A percentile compares a stretch with the other conserved stretches of the same genome.
Evolutionary conservation across 2,888 invertebrate genomes (phyloP).

Genomic region (Allygus modestus): DNA sequence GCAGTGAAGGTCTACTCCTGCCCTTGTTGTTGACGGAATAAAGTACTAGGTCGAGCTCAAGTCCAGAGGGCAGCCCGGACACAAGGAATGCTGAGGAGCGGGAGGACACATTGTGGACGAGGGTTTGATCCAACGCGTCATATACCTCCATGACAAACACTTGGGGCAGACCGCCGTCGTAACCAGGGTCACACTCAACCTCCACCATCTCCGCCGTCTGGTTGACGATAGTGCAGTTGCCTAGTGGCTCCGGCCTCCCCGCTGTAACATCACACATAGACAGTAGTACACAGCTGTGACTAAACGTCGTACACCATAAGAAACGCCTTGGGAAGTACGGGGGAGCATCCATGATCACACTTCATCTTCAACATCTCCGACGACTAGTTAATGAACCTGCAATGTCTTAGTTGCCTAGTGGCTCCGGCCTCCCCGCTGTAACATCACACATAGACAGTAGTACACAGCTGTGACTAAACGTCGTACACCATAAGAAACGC

Average conservation of each 20-base stretch:
- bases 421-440: no score
- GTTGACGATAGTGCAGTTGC: slow-evolving; percentile 85
- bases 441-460: no score
- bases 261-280: slow-evolving; percentile 65
- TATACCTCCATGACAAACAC: slow-evolving; percentile 85
- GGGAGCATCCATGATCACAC: no score
- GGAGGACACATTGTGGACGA: slow-evolving; percentile 79
- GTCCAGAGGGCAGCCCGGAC: slow-evolving; percentile 82
- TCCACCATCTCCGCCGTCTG: slow-evolving; percentile 84
- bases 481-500: no score
- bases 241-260: slow-evolving; percentile 85
- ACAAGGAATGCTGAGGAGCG: slow-evolving; percentile 81
- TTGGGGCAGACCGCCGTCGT: slow-evolving; percentile 86
- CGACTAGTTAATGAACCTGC: no score
- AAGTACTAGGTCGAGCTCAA: slow-evolving; percentile 82
- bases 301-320: slow-evolving; percentile 90
- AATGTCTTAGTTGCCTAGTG: no score
- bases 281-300: slow-evolving; percentile 85
- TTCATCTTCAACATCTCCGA: no score
- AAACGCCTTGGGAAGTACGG: no score
- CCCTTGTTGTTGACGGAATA: slow-evolving; percentile 86
- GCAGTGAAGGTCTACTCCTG: slow-evolving; percentile 80
- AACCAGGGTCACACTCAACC: slow-evolving; percentile 85
- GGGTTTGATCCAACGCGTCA: slow-evolving; percentile 75
- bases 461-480: no score